Evolutionary conservation across 2,888 invertebrate species (phyloP).

Genomic region (Mythimna pallens): DNA sequence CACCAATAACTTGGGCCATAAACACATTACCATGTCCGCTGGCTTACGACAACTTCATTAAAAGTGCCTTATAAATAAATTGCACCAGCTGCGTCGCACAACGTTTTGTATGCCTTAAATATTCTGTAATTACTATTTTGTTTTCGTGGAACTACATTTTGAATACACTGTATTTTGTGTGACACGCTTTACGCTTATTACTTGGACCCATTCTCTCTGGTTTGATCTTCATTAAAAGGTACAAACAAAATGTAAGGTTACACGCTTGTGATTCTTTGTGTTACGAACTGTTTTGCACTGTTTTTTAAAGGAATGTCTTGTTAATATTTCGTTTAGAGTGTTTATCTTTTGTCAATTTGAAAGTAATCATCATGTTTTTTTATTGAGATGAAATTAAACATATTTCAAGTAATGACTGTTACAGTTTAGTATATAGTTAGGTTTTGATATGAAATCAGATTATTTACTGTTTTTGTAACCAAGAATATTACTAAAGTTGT

Average conservation of each 20-base stretch:
- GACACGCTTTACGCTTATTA: constrained; percentile 33
- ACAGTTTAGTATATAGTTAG: no score
- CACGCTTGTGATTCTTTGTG: constrained; percentile 20
- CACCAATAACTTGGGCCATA: constrained; percentile 36
- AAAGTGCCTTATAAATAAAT: constrained; percentile 71
- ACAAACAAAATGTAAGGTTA: constrained; percentile 44
- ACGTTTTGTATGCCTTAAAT: constrained; percentile 58
- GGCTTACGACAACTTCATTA: constrained; percentile 73
- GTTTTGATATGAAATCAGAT: no score
- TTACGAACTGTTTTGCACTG: constrained; percentile 26
- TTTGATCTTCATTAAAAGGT: constrained; percentile 40
- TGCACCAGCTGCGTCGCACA: constrained; percentile 46
- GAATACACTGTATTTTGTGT: constrained; percentile 19
- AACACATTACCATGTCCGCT: constrained; percentile 42
- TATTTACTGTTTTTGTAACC: no score
- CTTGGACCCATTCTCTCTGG: constrained; percentile 5
- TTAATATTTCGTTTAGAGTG: constrained; percentile 10
- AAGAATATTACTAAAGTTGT: no score
- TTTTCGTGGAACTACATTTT: constrained; percentile 36
- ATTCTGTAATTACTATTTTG: constrained; percentile 55
- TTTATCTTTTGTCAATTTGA: background rate
- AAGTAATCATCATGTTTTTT: background rate
- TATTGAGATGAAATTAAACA: background rate
- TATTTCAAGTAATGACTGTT: no score
- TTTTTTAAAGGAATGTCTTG: constrained; percentile 7